Percentiles rank a stretch among this genome's conserved stretches.
Conservation (phyloP, 2,888 invertebrate genomes). For the Drosophila ezoana region DNA sequence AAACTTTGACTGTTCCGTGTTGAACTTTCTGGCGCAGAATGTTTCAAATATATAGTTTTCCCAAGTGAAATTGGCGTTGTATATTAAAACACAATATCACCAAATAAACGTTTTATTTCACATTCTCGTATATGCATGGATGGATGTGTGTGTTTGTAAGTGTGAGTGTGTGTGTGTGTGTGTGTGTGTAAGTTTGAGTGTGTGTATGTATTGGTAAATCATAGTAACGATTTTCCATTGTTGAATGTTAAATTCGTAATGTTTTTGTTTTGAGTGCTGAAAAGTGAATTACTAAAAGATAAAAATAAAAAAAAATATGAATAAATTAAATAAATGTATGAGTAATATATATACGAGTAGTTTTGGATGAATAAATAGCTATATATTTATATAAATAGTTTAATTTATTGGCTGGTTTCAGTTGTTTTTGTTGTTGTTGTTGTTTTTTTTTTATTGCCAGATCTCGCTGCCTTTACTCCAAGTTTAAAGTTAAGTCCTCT, state of each 20-base stretch:
- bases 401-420: too few species aligned
- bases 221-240: conserved; percentile 9
- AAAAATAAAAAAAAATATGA: conserved; percentile 36
- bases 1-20: too few species aligned
- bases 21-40: not conserved
- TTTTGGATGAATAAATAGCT: conserved; percentile 58
- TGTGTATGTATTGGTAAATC: conserved; percentile 15
- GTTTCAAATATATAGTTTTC: conserved; percentile 12
- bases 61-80: conserved; percentile 40
- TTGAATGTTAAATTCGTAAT: conserved; percentile 30
- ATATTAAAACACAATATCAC: conserved; percentile 66
- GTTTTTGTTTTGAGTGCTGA: conserved; percentile 46
- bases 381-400: conserved; percentile 46
- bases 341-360: conserved; percentile 39
- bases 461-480: conserved; percentile 16
- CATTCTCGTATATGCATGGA: conserved; percentile 42
- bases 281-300: conserved; percentile 49
- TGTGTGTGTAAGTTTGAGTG: not conserved
- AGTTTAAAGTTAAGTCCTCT: not conserved
- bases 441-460: conserved; percentile 17
- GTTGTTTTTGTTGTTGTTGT: too few species aligned
- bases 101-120: conserved; percentile 71
- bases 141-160: not conserved
- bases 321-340: conserved; percentile 18
- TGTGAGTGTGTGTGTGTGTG: not conserved